A percentile compares a stretch with the other conserved stretches of the same genome.
These are phyloP conservation scores for Pithys albifrons DNA, from an alignment of 2,113 vertebrate species.

Conservation along the genomic window DNA sequence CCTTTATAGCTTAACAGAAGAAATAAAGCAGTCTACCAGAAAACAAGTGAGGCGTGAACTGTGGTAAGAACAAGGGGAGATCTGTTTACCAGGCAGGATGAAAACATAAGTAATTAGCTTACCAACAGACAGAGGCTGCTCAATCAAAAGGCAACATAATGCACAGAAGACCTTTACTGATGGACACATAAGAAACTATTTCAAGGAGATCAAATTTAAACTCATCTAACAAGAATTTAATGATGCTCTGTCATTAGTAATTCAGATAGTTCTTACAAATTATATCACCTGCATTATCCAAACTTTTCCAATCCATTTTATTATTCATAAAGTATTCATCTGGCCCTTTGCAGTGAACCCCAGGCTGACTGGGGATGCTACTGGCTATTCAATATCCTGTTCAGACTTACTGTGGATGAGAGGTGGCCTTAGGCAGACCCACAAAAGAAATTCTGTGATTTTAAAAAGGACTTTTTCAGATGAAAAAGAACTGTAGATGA, in stretches of 20 bases:
- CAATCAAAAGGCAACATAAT: neutral
- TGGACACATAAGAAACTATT: neutral
- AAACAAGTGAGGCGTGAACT: neutral
- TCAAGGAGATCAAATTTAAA: conserved; percentile 12
- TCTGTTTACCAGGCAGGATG: conserved; percentile 32
- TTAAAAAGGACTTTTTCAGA: neutral
- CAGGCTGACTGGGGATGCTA: neutral
- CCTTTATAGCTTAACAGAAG: neutral
- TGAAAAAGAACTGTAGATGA: neutral
- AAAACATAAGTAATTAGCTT: conserved; percentile 36
- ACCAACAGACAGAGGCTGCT: neutral
- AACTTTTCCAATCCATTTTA: conserved; percentile 1
- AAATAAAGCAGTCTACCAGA: conserved; percentile 8
- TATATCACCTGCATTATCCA: neutral
- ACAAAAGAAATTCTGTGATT: neutral
- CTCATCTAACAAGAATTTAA: neutral
- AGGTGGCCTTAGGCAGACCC: neutral
- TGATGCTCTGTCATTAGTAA: neutral
- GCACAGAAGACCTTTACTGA: neutral
- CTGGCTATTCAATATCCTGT: neutral
- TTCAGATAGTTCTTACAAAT: neutral
- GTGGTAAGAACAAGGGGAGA: neutral
- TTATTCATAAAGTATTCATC: conserved; percentile 18
- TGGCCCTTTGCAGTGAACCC: neutral
- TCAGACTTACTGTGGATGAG: neutral